Evolutionary conservation across 2,113 vertebrate genomes (phyloP), one percentile per base, ranked within the genome.

Genomic region (Rhinopithecus roxellana): DNA sequence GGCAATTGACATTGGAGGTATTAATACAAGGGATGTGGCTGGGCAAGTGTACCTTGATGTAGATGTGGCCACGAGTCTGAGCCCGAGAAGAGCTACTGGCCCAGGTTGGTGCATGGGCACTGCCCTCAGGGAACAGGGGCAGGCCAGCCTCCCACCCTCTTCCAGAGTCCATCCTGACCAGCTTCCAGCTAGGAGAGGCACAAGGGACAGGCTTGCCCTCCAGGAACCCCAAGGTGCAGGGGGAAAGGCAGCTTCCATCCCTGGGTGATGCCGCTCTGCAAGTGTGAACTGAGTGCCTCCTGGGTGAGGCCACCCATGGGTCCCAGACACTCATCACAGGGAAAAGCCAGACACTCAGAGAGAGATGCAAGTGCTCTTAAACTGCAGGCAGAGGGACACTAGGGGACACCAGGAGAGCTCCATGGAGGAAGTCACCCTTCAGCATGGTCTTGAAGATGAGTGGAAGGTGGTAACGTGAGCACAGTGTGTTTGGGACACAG

Each of bases 241-340:
- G 12, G 12, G 43, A 23, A 30, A 30, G 17, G 40, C 40, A 67
- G 72, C 25, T 48, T 27, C 52, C 25, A 6, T 7, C 55, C 25
- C 55, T 6, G 67, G 67, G 43, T 0, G 11, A 43, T 50, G 25
- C 23, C 30, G 6, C 50, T 38, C 35, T 48, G 50, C 7, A 13
- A 13, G 35, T 8, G 0, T 0, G 35, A 43, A 11, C 61, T 5
- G 48, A 32, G 78, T 7, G 17, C 48, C 43, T 59, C 40, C 35
- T 80, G 59, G 72, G 59, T 17, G 18, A 78, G 40, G 50, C 38
- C 70, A 55, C 7, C 55, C 8, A 7, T 0, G 3, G 3, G 23
- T 45, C 11, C 20, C 43, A 52, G 4, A 45, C 3, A 3, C 16
- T 13, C 0, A 16, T 0, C 5, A 6, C 0, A 11, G 25, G 35